Conservation (phyloP, 1,140 invertebrate genomes). For the Xylocopa sonorina region DNA sequence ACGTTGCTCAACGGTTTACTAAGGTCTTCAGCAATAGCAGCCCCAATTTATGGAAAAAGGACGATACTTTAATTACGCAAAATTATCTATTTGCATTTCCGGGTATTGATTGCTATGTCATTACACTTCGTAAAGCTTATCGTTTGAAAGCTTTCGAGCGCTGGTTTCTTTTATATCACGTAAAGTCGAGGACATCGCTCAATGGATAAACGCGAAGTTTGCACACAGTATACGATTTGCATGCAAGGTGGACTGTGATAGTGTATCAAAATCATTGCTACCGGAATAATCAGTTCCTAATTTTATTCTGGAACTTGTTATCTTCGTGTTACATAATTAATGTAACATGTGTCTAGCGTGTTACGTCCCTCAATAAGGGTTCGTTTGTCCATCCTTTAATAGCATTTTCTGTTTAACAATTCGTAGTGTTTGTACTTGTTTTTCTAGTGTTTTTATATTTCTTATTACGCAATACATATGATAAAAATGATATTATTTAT, state of each 20-base stretch:
- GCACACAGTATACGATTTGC: not conserved
- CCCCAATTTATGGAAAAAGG: slow-evolving; percentile 9
- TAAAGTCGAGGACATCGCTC: not conserved
- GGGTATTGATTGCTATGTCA: not conserved
- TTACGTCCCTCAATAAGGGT: no score
- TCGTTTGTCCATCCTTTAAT: no score
- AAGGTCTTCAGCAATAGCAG: no score
- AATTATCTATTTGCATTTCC: not conserved
- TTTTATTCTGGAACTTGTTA: no score
- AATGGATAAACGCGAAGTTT: not conserved
- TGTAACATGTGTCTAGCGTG: no score
- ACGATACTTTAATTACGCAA: not conserved
- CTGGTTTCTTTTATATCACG: not conserved
- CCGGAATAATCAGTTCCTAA: no score
- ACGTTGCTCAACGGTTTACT: not conserved
- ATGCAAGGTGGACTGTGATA: not conserved
- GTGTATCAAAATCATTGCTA: not conserved
- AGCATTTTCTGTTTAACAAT: no score
- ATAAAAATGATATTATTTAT: no score
- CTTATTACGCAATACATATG: no score
- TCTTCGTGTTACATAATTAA: no score
- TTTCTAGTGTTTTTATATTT: no score
- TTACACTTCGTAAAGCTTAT: not conserved
- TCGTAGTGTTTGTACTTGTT: no score
- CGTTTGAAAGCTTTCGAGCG: not conserved